Percentiles rank a stretch among this genome's conserved stretches.
These are phyloP conservation scores for Hippocampus guttulatus DNA, from an alignment of 2,113 vertebrate genomes.

Conservation along the genomic window DNA sequence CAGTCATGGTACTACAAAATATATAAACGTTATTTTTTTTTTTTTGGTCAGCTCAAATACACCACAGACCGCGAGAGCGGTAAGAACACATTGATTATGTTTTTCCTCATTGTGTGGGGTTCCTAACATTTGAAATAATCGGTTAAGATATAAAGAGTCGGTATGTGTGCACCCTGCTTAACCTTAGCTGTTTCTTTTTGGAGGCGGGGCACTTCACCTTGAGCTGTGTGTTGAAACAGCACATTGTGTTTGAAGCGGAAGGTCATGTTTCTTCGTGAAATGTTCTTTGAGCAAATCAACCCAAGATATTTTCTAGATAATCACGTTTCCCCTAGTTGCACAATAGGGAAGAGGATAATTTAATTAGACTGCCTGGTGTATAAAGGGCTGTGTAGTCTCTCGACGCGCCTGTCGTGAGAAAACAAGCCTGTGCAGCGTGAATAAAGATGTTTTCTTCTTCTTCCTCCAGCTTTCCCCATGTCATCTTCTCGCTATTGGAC, in stretches of 20 bases:
- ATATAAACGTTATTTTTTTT: too few species aligned
- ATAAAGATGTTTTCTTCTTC: constrained; percentile 2
- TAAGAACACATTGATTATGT: background rate
- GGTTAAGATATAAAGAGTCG: background rate
- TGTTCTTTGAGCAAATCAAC: constrained; percentile 22
- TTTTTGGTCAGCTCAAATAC: too few species aligned
- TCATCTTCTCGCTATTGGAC: constrained; percentile 8
- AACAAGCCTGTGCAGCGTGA: constrained; percentile 14
- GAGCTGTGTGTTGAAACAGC: constrained; percentile 4
- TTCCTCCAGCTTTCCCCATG: constrained; percentile 1
- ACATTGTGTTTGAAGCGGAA: background rate
- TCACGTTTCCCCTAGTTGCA: constrained; percentile 34
- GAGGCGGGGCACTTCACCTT: background rate
- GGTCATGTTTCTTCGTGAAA: background rate
- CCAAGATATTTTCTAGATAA: constrained; percentile 4
- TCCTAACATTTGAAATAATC: background rate
- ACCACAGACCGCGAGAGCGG: too few species aligned
- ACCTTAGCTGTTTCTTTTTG: background rate
- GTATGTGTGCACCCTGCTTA: background rate
- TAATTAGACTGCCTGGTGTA: constrained; percentile 73
- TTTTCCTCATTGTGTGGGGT: background rate
- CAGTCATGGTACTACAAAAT: too few species aligned
- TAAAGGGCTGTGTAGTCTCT: constrained; percentile 36
- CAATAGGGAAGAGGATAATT: constrained; percentile 36
- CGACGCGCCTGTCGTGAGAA: constrained; percentile 28